phyloP scores from a whole-genome alignment of 1,140 invertebrate genomes.

The Drosophila insularis region DNA sequence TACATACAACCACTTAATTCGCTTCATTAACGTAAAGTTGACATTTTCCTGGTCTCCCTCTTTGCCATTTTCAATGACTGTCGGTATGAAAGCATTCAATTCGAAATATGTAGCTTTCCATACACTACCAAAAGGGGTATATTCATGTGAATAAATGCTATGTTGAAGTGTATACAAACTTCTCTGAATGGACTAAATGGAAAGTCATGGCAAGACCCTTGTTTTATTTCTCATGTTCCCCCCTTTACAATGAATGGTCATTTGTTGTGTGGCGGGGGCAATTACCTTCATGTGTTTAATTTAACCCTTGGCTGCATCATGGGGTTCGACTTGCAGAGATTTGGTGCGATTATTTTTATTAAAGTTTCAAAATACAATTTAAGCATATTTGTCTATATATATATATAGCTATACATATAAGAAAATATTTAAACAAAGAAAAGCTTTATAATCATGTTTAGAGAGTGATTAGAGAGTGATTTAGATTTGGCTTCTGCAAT shows the following conservation, averaged over 20 bases:
- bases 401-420: too few species aligned
- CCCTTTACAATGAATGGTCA: background rate
- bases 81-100: conserved; percentile 21
- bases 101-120: conserved; percentile 16
- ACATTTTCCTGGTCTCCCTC: conserved; percentile 39
- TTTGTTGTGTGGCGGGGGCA: conserved; percentile 10
- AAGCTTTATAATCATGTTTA: too few species aligned
- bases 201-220: background rate
- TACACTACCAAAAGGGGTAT: background rate
- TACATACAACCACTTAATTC: conserved; percentile 38
- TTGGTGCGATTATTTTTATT: background rate
- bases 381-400: background rate
- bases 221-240: conserved; percentile 43
- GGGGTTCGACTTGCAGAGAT: too few species aligned
- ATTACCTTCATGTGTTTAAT: background rate
- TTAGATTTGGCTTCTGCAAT: too few species aligned
- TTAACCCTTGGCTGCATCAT: conserved; percentile 7
- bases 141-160: background rate
- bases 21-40: conserved; percentile 61
- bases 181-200: too few species aligned
- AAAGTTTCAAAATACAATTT: background rate
- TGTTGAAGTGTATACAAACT: too few species aligned
- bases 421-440: too few species aligned
- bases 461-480: too few species aligned
- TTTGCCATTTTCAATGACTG: conserved; percentile 8